Percentiles rank a stretch among this genome's conserved stretches.
phyloP scores from a whole-genome alignment of 2,113 vertebrate species.

The Zosterops lateralis region DNA sequence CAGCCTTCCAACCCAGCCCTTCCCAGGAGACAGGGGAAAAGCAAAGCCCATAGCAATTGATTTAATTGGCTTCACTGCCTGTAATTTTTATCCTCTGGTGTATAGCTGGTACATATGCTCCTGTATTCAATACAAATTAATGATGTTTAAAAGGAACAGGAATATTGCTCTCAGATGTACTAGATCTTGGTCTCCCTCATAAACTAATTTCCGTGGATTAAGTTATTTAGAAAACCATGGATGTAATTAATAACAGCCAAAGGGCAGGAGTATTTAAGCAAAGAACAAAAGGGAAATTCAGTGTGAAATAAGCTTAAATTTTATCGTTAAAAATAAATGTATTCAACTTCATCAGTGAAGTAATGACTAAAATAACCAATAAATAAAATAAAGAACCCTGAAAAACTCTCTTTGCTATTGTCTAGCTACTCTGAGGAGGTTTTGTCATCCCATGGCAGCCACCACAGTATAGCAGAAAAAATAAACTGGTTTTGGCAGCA shows the following conservation, averaged over 20 bases:
- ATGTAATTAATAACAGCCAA: not conserved
- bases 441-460: accelerated
- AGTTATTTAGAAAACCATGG: not conserved
- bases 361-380: not conserved
- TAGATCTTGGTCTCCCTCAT: not conserved
- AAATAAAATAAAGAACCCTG: not conserved
- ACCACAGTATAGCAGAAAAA: not conserved
- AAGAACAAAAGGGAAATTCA: not conserved
- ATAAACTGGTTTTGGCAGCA: not conserved
- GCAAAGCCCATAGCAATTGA: not conserved
- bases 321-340: not conserved
- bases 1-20: not conserved
- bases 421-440: not conserved
- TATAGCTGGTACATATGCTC: not conserved
- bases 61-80: not conserved
- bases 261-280: not conserved
- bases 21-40: not conserved
- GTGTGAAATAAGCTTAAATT: not conserved
- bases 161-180: not conserved
- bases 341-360: not conserved
- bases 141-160: not conserved
- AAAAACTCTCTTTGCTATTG: not conserved
- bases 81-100: not conserved
- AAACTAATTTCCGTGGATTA: not conserved
- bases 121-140: not conserved